Conservation (phyloP, 2,113 vertebrate species). For the Oryctolagus cuniculus region DNA sequence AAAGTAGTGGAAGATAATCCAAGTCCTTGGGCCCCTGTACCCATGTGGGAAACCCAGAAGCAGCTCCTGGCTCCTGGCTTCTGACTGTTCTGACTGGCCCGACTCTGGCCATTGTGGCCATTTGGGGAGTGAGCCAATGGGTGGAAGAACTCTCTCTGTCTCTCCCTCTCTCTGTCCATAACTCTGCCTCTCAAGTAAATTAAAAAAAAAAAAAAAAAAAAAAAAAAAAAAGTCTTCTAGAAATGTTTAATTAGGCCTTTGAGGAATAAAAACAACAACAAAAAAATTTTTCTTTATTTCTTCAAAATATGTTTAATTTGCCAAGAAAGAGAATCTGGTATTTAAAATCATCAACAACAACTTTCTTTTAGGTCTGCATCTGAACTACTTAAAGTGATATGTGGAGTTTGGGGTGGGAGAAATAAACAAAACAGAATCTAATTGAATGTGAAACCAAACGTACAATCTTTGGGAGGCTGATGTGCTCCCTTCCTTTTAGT, state of each 20-base stretch:
- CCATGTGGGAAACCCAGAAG: too few relatives aligned
- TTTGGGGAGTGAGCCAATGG: too few relatives aligned
- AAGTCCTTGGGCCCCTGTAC: too few relatives aligned
- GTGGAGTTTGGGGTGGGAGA: constrained; percentile 54
- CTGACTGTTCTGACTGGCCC: too few relatives aligned
- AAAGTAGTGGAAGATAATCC: too few relatives aligned
- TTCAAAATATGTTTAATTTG: constrained; percentile 67
- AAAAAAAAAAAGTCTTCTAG: not conserved
- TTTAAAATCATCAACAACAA: constrained; percentile 61
- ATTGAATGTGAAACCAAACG: constrained; percentile 70
- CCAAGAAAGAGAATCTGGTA: constrained; percentile 58
- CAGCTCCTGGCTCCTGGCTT: too few relatives aligned
- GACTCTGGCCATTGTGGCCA: too few relatives aligned
- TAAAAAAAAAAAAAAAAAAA: not conserved
- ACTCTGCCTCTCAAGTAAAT: too few relatives aligned
- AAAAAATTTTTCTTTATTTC: constrained; percentile 57
- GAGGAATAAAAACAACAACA: constrained; percentile 54
- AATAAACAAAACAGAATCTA: constrained; percentile 67
- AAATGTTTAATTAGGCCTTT: constrained; percentile 54
- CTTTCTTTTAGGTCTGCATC: constrained; percentile 53
- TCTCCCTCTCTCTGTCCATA: too few relatives aligned
- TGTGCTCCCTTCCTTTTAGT: constrained; percentile 83
- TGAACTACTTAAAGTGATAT: constrained; percentile 52
- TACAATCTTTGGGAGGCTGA: constrained; percentile 64
- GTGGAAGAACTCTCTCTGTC: too few relatives aligned